These are phyloP conservation scores for Rhagoletis pomonella DNA, from an alignment of 1,140 invertebrate genomes.

Conservation along the genomic window DNA sequence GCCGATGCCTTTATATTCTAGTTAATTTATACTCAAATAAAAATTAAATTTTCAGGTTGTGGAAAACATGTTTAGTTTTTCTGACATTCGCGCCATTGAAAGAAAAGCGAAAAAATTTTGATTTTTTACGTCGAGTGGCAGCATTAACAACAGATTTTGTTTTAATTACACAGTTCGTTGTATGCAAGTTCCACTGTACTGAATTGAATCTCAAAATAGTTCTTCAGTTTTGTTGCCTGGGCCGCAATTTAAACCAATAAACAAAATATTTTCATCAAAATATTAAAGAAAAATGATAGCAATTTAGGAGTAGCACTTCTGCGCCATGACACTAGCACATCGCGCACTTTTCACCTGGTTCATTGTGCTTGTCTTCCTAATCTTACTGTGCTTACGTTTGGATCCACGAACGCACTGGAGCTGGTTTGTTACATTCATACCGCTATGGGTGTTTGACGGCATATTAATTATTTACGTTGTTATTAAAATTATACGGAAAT, in stretches of 20 bases:
- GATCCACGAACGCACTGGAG: constrained; percentile 93
- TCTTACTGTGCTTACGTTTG: constrained; percentile 87
- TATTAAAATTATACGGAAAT: constrained; percentile 90
- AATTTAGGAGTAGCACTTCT: neutral
- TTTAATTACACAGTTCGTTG: too few species aligned
- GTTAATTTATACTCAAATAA: too few species aligned
- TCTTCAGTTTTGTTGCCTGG: too few species aligned
- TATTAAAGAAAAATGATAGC: neutral
- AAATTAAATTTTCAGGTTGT: too few species aligned
- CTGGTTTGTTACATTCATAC: constrained; percentile 96
- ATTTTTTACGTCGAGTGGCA: too few species aligned
- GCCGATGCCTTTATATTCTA: too few species aligned
- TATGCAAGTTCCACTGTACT: too few species aligned
- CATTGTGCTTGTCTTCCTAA: constrained; percentile 89
- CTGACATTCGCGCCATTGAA: too few species aligned
- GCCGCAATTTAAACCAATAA: neutral
- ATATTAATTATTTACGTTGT: constrained; percentile 89
- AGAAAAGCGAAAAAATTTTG: too few species aligned
- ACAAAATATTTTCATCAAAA: neutral
- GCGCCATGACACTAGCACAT: constrained; percentile 88
- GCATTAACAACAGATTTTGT: too few species aligned
- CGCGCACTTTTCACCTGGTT: constrained; percentile 95
- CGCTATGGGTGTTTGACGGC: constrained; percentile 93
- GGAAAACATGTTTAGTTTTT: too few species aligned
- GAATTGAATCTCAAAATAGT: too few species aligned